phyloP scores from a whole-genome alignment of 2,888 invertebrate species.

The Theretra japonica region DNA sequence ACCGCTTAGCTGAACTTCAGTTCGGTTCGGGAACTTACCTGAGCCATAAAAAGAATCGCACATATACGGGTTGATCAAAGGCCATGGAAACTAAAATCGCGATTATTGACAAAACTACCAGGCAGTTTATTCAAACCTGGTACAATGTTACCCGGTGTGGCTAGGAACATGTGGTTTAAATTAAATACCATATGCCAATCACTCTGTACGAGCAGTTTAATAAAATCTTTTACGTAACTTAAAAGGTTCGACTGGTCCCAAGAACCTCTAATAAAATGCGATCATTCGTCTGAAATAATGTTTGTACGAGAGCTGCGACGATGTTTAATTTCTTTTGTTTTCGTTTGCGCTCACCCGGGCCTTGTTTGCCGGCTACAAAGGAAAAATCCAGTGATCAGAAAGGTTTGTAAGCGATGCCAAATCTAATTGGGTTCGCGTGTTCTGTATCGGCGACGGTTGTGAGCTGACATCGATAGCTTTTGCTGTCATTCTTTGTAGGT shows the following conservation, averaged over 20 bases:
- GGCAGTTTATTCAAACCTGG: too few species aligned
- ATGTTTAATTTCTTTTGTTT: slow-evolving; percentile 32
- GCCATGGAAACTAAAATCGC: too few species aligned
- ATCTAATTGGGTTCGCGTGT: slow-evolving; percentile 10
- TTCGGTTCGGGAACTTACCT: too few species aligned
- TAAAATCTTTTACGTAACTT: not conserved
- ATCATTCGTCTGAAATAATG: slow-evolving; percentile 33
- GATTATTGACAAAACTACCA: too few species aligned
- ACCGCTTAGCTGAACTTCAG: too few species aligned
- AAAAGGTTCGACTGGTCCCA: not conserved
- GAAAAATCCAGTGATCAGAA: slow-evolving; percentile 15
- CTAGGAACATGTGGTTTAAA: too few species aligned
- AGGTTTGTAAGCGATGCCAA: slow-evolving; percentile 10
- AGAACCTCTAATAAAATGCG: slow-evolving; percentile 26
- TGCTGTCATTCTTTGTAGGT: not conserved
- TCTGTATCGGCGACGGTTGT: not conserved
- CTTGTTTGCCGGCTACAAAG: slow-evolving; percentile 20
- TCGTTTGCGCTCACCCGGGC: slow-evolving; percentile 7
- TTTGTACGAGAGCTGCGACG: slow-evolving; percentile 38
- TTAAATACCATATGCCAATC: too few species aligned
- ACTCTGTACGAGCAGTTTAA: not conserved
- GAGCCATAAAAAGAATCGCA: too few species aligned
- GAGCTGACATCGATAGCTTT: not conserved
- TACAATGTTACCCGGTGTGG: too few species aligned
- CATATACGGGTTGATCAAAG: too few species aligned